Evolutionary conservation across 2,888 invertebrate species (phyloP), one percentile per base, ranked within the genome.

Genomic region (Diarsia rubi): DNA sequence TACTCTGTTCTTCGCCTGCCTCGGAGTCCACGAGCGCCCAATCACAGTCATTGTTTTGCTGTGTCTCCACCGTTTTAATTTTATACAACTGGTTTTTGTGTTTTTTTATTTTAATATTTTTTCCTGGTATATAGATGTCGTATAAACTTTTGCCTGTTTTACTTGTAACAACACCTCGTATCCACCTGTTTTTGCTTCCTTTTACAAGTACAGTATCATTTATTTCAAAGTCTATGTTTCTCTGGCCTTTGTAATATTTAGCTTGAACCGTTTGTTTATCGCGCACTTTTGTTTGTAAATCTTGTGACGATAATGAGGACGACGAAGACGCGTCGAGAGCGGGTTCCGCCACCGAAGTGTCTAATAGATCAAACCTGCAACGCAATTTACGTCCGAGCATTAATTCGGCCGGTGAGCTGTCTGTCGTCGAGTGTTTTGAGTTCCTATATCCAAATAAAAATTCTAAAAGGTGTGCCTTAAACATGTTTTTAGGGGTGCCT

Each of bases 351-450:
- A 6, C 31, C 16, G 49, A 31, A 9, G n/a, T 66, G 12, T 65
- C 49, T 64, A 47, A 64, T 47, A 64, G 6, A 47, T 64, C 64
- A 64, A 64, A 64, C 47, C 64, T 64, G 47, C 47, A 64, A 65
- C 49, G 65, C 31, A 66, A 49, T 49, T 65, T 65, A 31, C 65
- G 49, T 49, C 49, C 31, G 12, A 65, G 49, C 47, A 64, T 64
- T 47, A 47, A 4, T 52, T 52, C 66, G 16, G 49, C 37, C n/a
- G 52, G 66, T 6, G 66, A 66, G 16, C n/a, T 52, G 37, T 52
- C 49, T n/a, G 37, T 52, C 37, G 37, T 52, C 37, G 49, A n/a
- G 1, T 66, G 62, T 24, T 44, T 63, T 12, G 66, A 37, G 31
- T 52, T 64, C 12, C 64, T 65, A 31, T 65, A 52, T 37, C 66